Percentiles rank a stretch among this genome's conserved stretches.
Conservation (phyloP, 1,140 invertebrate genomes). For the Nymphalis io region DNA sequence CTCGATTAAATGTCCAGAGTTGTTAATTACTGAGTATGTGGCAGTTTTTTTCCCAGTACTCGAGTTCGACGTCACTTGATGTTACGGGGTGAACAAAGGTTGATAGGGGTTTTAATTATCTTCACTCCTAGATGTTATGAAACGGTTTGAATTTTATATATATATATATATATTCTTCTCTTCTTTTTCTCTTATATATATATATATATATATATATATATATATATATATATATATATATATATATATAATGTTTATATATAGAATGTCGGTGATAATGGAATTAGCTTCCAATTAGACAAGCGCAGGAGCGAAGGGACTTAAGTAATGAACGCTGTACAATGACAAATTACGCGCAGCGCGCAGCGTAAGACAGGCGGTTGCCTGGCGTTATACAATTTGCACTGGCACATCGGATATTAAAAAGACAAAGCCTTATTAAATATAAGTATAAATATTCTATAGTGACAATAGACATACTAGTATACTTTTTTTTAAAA, state of each 20-base stretch:
- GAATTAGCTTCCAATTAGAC: constrained; percentile 8
- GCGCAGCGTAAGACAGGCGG: background rate
- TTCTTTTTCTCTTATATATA: no score
- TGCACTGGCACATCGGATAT: background rate
- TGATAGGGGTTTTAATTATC: constrained; percentile 2
- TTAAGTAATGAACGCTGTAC: constrained; percentile 8
- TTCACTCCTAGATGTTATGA: background rate
- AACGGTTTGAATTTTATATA: background rate
- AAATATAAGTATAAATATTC: no score
- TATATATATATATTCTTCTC: no score
- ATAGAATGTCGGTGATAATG: background rate
- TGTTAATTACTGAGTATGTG: background rate
- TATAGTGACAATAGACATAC: no score
- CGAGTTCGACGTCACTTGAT: background rate
- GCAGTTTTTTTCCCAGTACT: background rate
- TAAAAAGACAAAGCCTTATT: background rate
- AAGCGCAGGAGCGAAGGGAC: background rate
- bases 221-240: no score
- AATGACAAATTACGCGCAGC: constrained; percentile 8
- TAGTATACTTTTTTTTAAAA: no score
- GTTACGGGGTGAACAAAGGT: constrained; percentile 1
- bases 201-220: no score
- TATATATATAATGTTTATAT: no score
- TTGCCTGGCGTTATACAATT: background rate
- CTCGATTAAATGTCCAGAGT: background rate